These are phyloP conservation scores for Pheosia tremula DNA, from an alignment of 2,888 invertebrate genomes.

Conservation along the genomic window DNA sequence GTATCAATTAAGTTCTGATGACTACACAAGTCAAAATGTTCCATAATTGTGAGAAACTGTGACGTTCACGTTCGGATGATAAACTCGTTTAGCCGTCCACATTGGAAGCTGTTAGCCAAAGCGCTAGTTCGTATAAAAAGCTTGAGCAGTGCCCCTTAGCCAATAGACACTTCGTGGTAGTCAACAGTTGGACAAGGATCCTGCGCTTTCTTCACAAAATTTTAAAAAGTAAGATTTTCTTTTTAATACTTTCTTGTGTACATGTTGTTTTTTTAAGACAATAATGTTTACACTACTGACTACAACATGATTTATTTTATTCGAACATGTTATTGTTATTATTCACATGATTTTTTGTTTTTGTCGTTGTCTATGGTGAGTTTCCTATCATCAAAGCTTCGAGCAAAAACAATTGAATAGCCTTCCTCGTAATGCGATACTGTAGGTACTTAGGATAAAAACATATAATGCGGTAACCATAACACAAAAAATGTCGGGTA, in stretches of 20 bases:
- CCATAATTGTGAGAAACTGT: conserved; percentile 10
- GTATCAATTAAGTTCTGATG: neutral
- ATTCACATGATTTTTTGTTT: neutral
- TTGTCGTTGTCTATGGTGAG: neutral
- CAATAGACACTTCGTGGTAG: conserved; percentile 21
- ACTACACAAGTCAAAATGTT: conserved; percentile 11
- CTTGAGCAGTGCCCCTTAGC: neutral
- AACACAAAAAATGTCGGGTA: neutral
- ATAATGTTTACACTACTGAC: too few species aligned
- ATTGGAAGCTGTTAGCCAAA: conserved; percentile 21
- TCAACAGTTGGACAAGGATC: conserved; percentile 18
- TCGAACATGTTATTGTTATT: too few species aligned
- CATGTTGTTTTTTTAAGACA: too few species aligned
- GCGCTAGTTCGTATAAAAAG: conserved; percentile 37
- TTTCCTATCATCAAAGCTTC: conserved; percentile 2
- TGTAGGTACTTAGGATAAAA: neutral
- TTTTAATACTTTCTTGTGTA: neutral
- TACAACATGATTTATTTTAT: too few species aligned
- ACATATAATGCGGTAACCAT: neutral
- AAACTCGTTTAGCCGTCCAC: conserved; percentile 33
- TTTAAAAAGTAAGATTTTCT: conserved; percentile 16
- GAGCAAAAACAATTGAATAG: conserved; percentile 4
- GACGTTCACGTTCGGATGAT: conserved; percentile 24
- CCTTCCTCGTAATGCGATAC: conserved; percentile 3
- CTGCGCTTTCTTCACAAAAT: conserved; percentile 7